Percentiles rank a stretch among this genome's conserved stretches.
Conservation (phyloP, 1,140 invertebrate species). For the Trinorchestia longiramus region DNA sequence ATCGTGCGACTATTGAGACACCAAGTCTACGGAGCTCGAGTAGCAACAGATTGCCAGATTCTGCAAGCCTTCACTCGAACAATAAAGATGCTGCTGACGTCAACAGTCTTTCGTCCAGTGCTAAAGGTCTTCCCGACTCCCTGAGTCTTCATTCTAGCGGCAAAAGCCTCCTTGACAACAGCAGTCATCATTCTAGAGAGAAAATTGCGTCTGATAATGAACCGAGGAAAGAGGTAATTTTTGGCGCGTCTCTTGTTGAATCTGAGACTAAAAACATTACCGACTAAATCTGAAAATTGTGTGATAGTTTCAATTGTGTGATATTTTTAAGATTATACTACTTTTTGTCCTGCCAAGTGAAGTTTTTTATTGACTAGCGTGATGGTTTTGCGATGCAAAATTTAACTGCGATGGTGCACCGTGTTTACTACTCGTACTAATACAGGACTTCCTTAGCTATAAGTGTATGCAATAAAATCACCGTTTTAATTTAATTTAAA, state of each 20-base stretch:
- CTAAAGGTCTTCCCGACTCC: conserved; percentile 11
- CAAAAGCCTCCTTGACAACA: conserved; percentile 12
- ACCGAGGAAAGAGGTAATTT: not conserved
- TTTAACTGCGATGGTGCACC: not conserved
- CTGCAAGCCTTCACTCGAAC: not conserved
- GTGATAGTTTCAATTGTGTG: conserved; percentile 14
- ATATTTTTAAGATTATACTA: not conserved
- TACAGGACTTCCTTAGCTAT: conserved; percentile 52
- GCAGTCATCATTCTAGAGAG: conserved; percentile 32
- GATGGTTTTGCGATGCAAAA: conserved; percentile 12
- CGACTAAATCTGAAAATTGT: not conserved
- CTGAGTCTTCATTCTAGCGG: conserved; percentile 28
- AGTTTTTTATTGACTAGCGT: conserved; percentile 43
- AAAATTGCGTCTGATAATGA: conserved; percentile 15
- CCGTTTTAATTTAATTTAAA: not conserved
- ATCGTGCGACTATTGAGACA: conserved; percentile 3
- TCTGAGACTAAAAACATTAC: conserved; percentile 11
- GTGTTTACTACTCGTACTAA: not conserved
- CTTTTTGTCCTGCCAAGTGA: not conserved
- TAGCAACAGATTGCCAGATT: not conserved
- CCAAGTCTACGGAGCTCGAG: conserved; percentile 37
- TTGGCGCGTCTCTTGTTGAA: not conserved
- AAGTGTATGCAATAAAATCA: conserved; percentile 37
- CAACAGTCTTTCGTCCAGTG: not conserved
- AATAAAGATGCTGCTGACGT: not conserved